phyloP scores from a whole-genome alignment of 1,140 invertebrate genomes.

The Formica selysi region DNA sequence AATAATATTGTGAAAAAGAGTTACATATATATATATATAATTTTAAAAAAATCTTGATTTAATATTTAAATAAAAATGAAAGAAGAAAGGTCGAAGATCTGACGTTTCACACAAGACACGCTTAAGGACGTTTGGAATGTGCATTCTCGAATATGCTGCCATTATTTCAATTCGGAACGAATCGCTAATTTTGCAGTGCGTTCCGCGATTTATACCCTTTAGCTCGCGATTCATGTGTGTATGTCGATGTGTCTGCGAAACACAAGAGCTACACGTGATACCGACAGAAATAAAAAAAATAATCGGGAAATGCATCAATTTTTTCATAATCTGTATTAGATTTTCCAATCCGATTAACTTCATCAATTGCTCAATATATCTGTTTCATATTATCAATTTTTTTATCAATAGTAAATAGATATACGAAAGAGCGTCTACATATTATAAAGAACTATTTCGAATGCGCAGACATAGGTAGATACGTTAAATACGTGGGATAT shows the following conservation, averaged over 20 bases:
- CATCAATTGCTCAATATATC: neutral
- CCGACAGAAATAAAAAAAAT: conserved; percentile 18
- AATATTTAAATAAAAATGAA: conserved; percentile 15
- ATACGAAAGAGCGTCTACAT: conserved; percentile 60
- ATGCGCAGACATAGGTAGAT: conserved; percentile 57
- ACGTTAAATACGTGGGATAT: conserved; percentile 68
- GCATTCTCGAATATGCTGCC: conserved; percentile 60
- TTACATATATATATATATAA: neutral
- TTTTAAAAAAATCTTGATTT: neutral
- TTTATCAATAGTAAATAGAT: conserved; percentile 37
- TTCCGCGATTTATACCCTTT: conserved; percentile 72
- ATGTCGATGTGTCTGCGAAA: neutral
- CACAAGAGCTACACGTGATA: conserved; percentile 8
- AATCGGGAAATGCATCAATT: conserved; percentile 17
- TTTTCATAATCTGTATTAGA: neutral
- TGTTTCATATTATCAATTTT: neutral
- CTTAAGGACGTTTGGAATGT: conserved; percentile 39
- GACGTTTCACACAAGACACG: conserved; percentile 10
- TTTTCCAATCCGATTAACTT: neutral
- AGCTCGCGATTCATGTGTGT: conserved; percentile 29
- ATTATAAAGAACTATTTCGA: conserved; percentile 73
- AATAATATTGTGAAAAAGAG: too few species aligned
- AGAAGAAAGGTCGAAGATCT: conserved; percentile 36
- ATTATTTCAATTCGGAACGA: conserved; percentile 73
- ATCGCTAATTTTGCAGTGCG: conserved; percentile 77